phyloP scores from a whole-genome alignment of 2,113 vertebrate genomes.

The Gracilinanus agilis region DNA sequence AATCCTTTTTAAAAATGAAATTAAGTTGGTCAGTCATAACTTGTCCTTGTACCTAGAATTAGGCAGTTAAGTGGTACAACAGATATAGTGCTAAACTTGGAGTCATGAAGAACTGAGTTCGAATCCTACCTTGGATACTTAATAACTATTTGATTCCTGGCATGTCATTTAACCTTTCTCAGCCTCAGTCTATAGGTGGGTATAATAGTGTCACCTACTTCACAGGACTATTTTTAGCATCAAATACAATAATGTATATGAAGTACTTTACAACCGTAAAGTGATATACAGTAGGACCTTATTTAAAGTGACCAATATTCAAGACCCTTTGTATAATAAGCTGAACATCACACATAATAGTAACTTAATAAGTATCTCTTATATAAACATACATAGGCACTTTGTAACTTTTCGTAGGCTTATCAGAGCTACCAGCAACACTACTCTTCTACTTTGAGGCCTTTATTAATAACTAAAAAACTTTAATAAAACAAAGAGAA shows the following conservation, averaged over 20 bases:
- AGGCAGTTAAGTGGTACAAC: background rate
- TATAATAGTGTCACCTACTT: fast-evolving
- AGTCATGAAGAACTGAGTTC: background rate
- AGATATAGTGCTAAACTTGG: background rate
- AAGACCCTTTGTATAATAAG: too few relatives aligned
- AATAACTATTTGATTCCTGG: background rate
- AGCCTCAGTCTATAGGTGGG: background rate
- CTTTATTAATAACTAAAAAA: too few relatives aligned
- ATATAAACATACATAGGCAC: too few relatives aligned
- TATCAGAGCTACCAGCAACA: too few relatives aligned
- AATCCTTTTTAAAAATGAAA: too few relatives aligned
- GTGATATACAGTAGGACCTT: background rate
- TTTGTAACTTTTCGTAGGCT: too few relatives aligned
- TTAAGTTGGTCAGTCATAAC: too few relatives aligned
- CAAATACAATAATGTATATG: background rate
- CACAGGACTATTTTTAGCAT: background rate
- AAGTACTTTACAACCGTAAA: background rate
- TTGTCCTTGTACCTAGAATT: too few relatives aligned
- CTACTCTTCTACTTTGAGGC: too few relatives aligned
- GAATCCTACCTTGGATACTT: background rate
- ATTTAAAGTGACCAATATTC: background rate
- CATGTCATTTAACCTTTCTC: background rate
- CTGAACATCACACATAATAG: too few relatives aligned
- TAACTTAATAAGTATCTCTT: too few relatives aligned
- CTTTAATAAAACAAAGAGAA: too few relatives aligned